A percentile compares a stretch with the other conserved stretches of the same genome.
phyloP scores from a whole-genome alignment of 1,140 invertebrate genomes.

The Drosophila saltans region DNA sequence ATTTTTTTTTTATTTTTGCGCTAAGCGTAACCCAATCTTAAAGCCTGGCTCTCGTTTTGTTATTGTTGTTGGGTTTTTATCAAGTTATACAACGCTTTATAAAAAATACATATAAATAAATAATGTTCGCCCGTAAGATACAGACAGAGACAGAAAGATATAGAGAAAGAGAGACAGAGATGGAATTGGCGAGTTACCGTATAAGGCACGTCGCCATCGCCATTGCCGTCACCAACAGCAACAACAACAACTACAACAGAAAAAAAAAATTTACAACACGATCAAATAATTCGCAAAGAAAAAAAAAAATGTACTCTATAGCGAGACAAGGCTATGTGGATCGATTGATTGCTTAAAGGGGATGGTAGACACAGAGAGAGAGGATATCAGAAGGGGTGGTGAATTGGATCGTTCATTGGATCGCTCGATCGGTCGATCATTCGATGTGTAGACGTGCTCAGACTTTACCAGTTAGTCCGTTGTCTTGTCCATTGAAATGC shows the following conservation, averaged over 20 bases:
- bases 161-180: background rate
- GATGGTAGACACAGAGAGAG: conserved; percentile 8
- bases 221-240: conserved; percentile 64
- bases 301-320: conserved; percentile 34
- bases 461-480: conserved; percentile 11
- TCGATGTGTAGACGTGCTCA: conserved; percentile 40
- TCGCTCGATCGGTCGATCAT: background rate
- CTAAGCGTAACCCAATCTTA: conserved; percentile 75
- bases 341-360: conserved; percentile 59
- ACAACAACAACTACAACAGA: conserved; percentile 34
- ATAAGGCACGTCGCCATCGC: conserved; percentile 51
- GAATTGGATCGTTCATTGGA: conserved; percentile 6
- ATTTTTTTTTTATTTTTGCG: conserved; percentile 17
- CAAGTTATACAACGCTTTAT: conserved; percentile 67
- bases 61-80: conserved; percentile 47
- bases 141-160: conserved; percentile 20
- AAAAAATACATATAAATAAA: conserved; percentile 74
- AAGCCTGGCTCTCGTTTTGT: conserved; percentile 21
- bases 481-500: background rate
- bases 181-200: conserved; percentile 24
- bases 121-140: conserved; percentile 46
- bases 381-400: background rate
- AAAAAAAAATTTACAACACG: conserved; percentile 70
- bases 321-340: conserved; percentile 43
- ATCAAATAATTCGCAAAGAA: conserved; percentile 66